Evolutionary conservation across 2,113 vertebrate species (phyloP), one percentile per base, ranked within the genome.

Genomic region (Upupa epops): DNA sequence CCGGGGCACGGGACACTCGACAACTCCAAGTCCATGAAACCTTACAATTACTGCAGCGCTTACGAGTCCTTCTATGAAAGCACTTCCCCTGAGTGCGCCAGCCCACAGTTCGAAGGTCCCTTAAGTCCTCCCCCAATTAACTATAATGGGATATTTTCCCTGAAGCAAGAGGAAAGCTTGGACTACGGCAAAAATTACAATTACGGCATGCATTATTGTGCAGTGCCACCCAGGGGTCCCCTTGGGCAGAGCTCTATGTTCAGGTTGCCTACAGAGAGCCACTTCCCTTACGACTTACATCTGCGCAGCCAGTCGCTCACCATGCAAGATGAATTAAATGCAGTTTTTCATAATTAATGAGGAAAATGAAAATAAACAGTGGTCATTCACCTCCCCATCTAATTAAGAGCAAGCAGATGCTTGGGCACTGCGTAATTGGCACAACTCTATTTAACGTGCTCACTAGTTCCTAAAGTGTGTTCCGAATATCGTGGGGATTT

Each of bases 131-230:
- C 99, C 65, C 98, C 98, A 83, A 98, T 99, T 98, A 99, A 99
- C 98, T 99, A 99, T 97, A 99, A 99, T 98, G 99, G 99, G 97
- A 99, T 99, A 97, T 99, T 99, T 98, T 99, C 99, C 96, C 98
- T 99, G 94, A 99, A 99, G 94, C 99, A 99, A 97, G 99, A 99
- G 98, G 99, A 99, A 82, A 97, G 98, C 93, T 98, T 98, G 96
- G 99, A 99, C 96, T 99, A 99, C 96, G 98, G 97, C 93, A 99
- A 99, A 98, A 98, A 98, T 98, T 98, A 98, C 96, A 99, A 99
- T 98, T 99, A 99, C 9, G 98, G 99, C 94, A 98, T 99, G 98
- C 99, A 99, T 97, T 99, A 99, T 98, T 99, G 98, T 98, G 96
- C 98, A 91, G 98, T 98, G 97, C 98, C 99, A 93, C 98, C 98